These are phyloP conservation scores for Endotricha flammealis DNA, from an alignment of 2,888 invertebrate species.

Conservation along the genomic window DNA sequence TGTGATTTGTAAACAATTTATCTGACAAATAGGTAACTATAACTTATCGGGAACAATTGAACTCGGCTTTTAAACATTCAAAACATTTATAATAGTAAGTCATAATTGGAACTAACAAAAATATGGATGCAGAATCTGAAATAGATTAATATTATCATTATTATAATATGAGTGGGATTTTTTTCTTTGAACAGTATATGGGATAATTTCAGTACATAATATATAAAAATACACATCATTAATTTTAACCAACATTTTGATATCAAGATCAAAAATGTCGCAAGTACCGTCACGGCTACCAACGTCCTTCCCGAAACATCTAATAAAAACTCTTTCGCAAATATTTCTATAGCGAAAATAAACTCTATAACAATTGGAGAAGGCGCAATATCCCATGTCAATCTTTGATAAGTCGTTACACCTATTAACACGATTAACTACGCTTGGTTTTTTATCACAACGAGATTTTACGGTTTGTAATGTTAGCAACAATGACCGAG, in stretches of 20 bases:
- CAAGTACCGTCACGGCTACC: conserved; percentile 48
- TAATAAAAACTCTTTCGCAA: conserved; percentile 47
- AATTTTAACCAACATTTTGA: conserved; percentile 12
- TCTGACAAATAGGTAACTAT: too few relatives aligned
- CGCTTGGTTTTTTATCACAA: conserved; percentile 47
- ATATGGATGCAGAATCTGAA: too few relatives aligned
- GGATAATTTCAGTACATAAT: too few relatives aligned
- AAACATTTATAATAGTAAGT: too few relatives aligned
- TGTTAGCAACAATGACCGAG: too few relatives aligned
- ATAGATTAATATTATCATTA: too few relatives aligned
- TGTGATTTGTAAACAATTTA: too few relatives aligned
- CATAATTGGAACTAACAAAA: too few relatives aligned
- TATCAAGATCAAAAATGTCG: conserved; percentile 34
- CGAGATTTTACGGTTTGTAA: conserved; percentile 27
- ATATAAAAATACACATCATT: neutral
- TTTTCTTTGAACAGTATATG: too few relatives aligned
- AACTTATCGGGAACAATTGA: too few relatives aligned
- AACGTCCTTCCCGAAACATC: conserved; percentile 49
- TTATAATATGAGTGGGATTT: too few relatives aligned
- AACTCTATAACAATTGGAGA: conserved; percentile 26
- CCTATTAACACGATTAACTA: conserved; percentile 56
- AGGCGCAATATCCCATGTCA: conserved; percentile 26
- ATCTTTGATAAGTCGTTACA: conserved; percentile 33
- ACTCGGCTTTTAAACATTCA: too few relatives aligned
- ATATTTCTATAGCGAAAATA: conserved; percentile 24